Base-by-base conservation (phyloP, 2,797 vertebrate species). In the Cercopithecus diana region DNA sequence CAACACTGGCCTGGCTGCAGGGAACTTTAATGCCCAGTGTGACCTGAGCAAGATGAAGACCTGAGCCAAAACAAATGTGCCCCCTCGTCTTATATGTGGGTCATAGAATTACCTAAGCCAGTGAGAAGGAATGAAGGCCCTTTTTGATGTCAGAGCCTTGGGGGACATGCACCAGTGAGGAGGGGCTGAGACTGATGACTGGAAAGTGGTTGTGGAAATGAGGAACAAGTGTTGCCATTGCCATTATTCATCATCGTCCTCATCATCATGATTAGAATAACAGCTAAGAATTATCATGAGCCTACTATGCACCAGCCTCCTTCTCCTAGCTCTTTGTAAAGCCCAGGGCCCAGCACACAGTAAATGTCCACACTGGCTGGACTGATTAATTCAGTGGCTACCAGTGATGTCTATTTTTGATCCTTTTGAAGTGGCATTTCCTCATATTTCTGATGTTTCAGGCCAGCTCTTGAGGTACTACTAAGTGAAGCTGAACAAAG, bases 361-460 rank as follows among this genome's bases (percentile, higher is more conserved):
- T 43, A 30, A 87, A 20, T 20, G 7, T 39, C 70, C 30, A 13
- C 7, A 19, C 41, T 36, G 7, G 41, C 5, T 12, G 79, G 19
- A 39, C 20, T 12, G 50, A 70, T n/a, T 33, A 36, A 70, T 9
- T 58, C 12, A 0, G 11, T 0, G 5, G 24, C 26, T 30, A 36
- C 15, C 20, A 14, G 28, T 14, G 39, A 70, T 41, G 41, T 85
- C 79, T 88, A 58, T 67, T 81, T 95, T 70, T 28, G 15, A 4
- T 39, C 75, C 48, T 67, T 85, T 55, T 77, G 86, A 93, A 72
- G 64, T 45, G 39, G 36, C 82, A 93, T 30, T 77, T 79, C 61
- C 58, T 89, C 87, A 58, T 79, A 52, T 28, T 77, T 73, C 52
- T 90, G 77, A 26, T 39, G 45, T 39, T 72, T 30, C 67, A 48